A percentile compares a stretch with the other conserved stretches of the same genome.
phyloP scores from a whole-genome alignment of 2,888 invertebrate genomes.

The Pocota personata region DNA sequence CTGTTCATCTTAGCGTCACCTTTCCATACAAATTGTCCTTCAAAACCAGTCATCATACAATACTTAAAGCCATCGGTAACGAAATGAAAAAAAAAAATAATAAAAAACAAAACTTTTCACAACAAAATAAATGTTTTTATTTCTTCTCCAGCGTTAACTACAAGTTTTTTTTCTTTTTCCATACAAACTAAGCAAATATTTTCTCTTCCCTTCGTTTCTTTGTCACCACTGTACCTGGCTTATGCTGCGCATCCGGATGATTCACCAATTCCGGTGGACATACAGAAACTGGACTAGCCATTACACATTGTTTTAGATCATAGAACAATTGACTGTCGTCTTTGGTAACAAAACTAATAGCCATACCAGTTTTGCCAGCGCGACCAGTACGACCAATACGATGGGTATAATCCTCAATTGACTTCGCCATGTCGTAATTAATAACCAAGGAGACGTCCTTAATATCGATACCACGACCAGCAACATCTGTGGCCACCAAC shows the following conservation, averaged over 20 bases:
- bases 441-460: slow-evolving; percentile 99
- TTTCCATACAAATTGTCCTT: too few relatives aligned
- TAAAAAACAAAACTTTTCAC: not conserved
- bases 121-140: slow-evolving; percentile 22
- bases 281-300: slow-evolving; percentile 94
- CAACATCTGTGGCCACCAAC: slow-evolving; percentile 99
- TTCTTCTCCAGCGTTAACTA: not conserved
- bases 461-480: slow-evolving; percentile 99
- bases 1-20: too few relatives aligned
- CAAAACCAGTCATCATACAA: too few relatives aligned
- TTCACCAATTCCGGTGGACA: slow-evolving; percentile 98
- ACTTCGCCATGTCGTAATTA: slow-evolving; percentile 99
- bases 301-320: slow-evolving; percentile 96
- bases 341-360: slow-evolving; percentile 98
- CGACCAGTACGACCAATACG: slow-evolving; percentile 99
- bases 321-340: slow-evolving; percentile 98
- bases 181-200: slow-evolving; percentile 90
- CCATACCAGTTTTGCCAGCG: slow-evolving; percentile 98
- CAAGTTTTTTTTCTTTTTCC: not conserved
- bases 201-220: slow-evolving; percentile 97
- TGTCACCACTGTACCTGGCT: slow-evolving; percentile 97
- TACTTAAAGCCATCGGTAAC: too few relatives aligned
- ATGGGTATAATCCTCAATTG: slow-evolving; percentile 98
- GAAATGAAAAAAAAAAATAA: not conserved
- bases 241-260: slow-evolving; percentile 99